These are phyloP conservation scores for Glaucopsyche alexis DNA, from an alignment of 2,888 invertebrate species.

Conservation along the genomic window DNA sequence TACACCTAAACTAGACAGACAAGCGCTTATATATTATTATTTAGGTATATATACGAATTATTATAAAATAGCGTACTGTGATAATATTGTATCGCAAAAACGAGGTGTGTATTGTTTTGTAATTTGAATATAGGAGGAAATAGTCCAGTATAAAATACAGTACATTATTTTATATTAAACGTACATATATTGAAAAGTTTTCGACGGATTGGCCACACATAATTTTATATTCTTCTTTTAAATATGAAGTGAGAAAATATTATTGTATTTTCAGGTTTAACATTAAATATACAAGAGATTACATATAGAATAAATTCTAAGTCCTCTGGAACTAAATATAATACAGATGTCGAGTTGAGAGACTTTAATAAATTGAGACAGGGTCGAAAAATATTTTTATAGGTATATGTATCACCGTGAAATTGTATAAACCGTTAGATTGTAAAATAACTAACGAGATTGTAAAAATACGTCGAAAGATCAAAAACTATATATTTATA, in stretches of 20 bases:
- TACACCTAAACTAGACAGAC: slow-evolving; percentile 71
- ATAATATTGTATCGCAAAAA: neutral
- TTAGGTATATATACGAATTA: slow-evolving; percentile 50
- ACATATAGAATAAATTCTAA: neutral
- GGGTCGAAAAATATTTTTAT: slow-evolving; percentile 25
- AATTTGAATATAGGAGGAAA: neutral
- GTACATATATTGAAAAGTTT: neutral
- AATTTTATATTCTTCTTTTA: slow-evolving; percentile 5
- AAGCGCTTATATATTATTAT: slow-evolving; percentile 69
- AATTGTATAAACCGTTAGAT: no score
- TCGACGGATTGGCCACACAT: slow-evolving; percentile 26
- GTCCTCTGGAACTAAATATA: slow-evolving; percentile 15
- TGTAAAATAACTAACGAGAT: no score
- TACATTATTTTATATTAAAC: slow-evolving; percentile 20
- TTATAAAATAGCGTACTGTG: slow-evolving; percentile 27
- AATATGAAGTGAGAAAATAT: slow-evolving; percentile 27
- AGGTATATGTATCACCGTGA: no score
- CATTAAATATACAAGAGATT: slow-evolving; percentile 21
- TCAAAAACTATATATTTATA: no score
- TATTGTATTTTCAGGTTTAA: slow-evolving; percentile 17
- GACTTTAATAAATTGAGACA: slow-evolving; percentile 12
- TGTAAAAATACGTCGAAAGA: no score
- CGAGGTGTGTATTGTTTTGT: neutral
- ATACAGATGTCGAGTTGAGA: slow-evolving; percentile 11
- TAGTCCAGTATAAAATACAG: no score